phyloP scores from a whole-genome alignment of 1,140 invertebrate genomes.

The Drosophila gunungcola region DNA sequence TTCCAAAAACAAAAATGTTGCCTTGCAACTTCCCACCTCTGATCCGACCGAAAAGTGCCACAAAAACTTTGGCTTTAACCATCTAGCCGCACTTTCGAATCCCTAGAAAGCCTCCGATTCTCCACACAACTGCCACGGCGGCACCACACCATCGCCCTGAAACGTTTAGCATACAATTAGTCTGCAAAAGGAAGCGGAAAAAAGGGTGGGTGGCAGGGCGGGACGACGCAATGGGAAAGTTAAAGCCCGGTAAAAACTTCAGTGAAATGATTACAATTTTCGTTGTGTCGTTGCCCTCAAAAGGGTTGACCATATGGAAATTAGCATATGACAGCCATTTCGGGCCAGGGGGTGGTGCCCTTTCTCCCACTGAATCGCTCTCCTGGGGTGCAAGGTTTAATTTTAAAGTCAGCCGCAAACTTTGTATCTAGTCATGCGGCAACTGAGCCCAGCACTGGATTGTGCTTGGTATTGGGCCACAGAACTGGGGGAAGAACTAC shows the following conservation, averaged over 20 bases:
- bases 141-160: conserved; percentile 24
- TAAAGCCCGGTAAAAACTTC: conserved; percentile 69
- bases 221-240: conserved; percentile 34
- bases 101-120: conserved; percentile 40
- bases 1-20: too few relatives aligned
- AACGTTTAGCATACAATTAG: conserved; percentile 83
- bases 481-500: conserved; percentile 61
- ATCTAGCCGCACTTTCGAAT: conserved; percentile 36
- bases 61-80: conserved; percentile 65
- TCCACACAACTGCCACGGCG: conserved; percentile 21
- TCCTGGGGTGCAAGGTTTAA: conserved; percentile 40
- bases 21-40: too few relatives aligned
- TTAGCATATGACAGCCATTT: conserved; percentile 79
- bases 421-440: conserved; percentile 64
- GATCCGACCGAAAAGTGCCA: conserved; percentile 43
- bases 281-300: conserved; percentile 62
- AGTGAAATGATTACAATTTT: conserved; percentile 80
- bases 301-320: conserved; percentile 83
- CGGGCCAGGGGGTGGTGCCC: conserved; percentile 1
- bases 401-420: conserved; percentile 56
- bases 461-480: conserved; percentile 7
- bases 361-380: not conserved
- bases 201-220: not conserved
- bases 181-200: conserved; percentile 54
- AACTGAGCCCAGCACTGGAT: conserved; percentile 36